A percentile compares a stretch with the other conserved stretches of the same genome.
These are phyloP conservation scores for Eupithecia pulchellata DNA, from an alignment of 2,888 invertebrate genomes.

Conservation along the genomic window DNA sequence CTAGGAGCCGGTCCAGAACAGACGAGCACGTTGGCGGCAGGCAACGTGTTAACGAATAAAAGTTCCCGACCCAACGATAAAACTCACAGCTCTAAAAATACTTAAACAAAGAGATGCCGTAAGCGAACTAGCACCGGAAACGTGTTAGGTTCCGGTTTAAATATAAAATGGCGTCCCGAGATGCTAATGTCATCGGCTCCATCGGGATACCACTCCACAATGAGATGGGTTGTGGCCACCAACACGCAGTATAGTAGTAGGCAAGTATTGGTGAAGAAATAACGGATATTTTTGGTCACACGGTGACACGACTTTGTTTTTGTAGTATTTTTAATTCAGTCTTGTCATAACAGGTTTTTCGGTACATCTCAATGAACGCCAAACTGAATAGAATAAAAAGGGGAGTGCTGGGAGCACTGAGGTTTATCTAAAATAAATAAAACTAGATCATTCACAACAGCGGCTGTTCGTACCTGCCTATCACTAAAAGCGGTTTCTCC, in stretches of 20 bases:
- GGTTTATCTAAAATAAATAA: too few species aligned
- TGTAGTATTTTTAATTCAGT: too few species aligned
- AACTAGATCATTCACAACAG: too few species aligned
- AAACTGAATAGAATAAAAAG: too few species aligned
- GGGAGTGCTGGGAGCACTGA: too few species aligned
- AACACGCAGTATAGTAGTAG: constrained; percentile 2
- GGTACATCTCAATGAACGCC: too few species aligned
- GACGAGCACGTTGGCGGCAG: background rate
- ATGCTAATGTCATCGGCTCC: constrained; percentile 35
- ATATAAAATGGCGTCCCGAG: constrained; percentile 28
- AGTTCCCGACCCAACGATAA: background rate
- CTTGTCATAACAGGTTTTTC: too few species aligned
- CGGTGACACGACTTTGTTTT: too few species aligned
- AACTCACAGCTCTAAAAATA: background rate
- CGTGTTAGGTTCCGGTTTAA: constrained; percentile 24
- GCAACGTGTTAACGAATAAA: background rate
- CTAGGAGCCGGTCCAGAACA: too few species aligned
- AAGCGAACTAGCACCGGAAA: constrained; percentile 17
- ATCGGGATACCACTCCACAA: constrained; percentile 23
- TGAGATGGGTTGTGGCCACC: constrained; percentile 30
- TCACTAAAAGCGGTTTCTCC: too few species aligned
- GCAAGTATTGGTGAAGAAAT: background rate
- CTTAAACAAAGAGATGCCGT: background rate
- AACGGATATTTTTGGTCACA: background rate
- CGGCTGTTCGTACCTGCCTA: too few species aligned